Conservation (phyloP, 2,797 vertebrate species). For the Malacoraja senta region DNA sequence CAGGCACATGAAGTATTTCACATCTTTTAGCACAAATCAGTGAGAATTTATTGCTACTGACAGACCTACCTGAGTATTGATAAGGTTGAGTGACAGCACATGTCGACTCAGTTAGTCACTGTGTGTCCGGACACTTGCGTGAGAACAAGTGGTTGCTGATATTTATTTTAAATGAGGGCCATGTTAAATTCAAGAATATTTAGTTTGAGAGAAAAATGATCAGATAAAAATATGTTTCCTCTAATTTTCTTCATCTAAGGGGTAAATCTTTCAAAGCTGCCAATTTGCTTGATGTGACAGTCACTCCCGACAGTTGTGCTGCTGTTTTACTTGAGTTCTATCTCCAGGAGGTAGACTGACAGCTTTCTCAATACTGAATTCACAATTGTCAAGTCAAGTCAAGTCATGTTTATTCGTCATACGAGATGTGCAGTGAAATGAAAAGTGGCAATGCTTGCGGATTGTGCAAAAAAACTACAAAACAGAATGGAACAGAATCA, state of each 20-base stretch:
- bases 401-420: too few species aligned
- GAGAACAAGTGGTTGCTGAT: neutral
- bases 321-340: conserved; percentile 49
- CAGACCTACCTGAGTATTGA: neutral
- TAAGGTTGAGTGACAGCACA: neutral
- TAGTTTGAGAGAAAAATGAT: neutral
- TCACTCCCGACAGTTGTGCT: conserved; percentile 45
- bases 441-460: too few species aligned
- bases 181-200: neutral
- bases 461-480: too few species aligned
- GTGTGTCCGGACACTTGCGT: neutral
- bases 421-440: too few species aligned
- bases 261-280: neutral
- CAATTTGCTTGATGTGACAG: conserved; percentile 45
- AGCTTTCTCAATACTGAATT: conserved; percentile 55
- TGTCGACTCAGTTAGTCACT: neutral
- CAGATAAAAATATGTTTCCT: conserved; percentile 41
- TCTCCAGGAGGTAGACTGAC: conserved; percentile 53
- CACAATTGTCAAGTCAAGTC: conserved; percentile 46
- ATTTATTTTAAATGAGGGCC: neutral
- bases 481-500: too few species aligned
- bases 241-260: conserved; percentile 39
- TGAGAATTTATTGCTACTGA: neutral
- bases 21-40: neutral
- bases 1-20: neutral